Base-by-base conservation (phyloP, 2,888 invertebrate genomes). In the Oscheius sp. region DNA sequence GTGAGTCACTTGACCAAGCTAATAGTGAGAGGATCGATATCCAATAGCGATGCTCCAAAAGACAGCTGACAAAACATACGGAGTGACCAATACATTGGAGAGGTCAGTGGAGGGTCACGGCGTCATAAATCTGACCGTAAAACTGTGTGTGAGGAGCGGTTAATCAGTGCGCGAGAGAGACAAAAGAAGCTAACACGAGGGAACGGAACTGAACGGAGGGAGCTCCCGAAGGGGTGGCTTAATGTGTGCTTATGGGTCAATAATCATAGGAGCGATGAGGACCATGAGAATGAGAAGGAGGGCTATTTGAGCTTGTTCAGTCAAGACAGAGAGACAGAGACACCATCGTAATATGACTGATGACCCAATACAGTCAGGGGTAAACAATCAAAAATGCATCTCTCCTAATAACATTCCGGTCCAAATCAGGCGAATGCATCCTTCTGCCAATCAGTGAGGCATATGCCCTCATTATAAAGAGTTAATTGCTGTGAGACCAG, bases 211-310 rank as follows among this genome's bases (percentile, higher is more conserved):
- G 42, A 42, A 68, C 37, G 53, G 29, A 66, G 29, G 55, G 55
- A 53, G 13, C 21, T 35, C 29, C 55, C 53, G 68, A 37, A 35
- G 68, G 50, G 68, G 55, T 35, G 55, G 68, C 68, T 68, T 68
- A 68, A 68, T 68, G 68, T 68, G 68, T 68, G 68, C 68, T 68
- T 68, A 68, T 68, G 68, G 68, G 68, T 68, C 68, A 68, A 68
- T 68, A 68, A 68, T 68, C 68, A 68, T 68, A 68, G 68, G 33
- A 21, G 21, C 21, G 21, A 21, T 21, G 63, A 42, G 37, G 55
- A 55, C 53, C 11, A 42, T 42, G 42, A 42, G 42, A 42, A 42
- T 42, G 42, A 60, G 62, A 37, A 10, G 35, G 60, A 32, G 60
- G 35, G n/a, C 35, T 32, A 33, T 32, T 11, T 11, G 58, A 32